A percentile compares a stretch with the other conserved stretches of the same genome.
Evolutionary conservation across 2,888 invertebrate species (phyloP).

Genomic region (Macrosiphum euphorbiae): DNA sequence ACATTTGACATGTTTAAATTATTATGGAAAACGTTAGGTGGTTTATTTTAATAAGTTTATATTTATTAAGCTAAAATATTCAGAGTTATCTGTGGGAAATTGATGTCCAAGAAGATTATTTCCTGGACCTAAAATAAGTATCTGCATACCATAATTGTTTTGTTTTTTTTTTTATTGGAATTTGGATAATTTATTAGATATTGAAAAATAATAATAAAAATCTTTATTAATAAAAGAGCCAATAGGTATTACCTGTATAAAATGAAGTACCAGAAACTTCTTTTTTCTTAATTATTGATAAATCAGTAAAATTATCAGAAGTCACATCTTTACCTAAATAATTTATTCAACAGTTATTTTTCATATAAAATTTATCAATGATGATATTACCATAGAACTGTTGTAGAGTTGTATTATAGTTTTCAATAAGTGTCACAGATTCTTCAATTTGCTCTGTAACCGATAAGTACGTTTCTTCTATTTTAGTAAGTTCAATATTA

Average conservation of each 20-base stretch:
- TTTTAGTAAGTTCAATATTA: not conserved
- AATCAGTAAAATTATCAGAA: not conserved
- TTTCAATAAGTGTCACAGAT: not conserved
- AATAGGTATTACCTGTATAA: not conserved
- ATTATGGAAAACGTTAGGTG: not conserved
- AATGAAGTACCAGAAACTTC: not conserved
- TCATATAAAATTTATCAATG: not conserved
- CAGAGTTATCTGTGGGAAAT: not conserved
- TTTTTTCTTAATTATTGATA: not conserved
- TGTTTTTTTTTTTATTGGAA: no score
- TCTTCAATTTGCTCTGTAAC: not conserved
- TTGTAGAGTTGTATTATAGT: not conserved
- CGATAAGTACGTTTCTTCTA: not conserved
- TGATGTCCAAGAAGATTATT: not conserved
- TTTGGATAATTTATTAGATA: not conserved
- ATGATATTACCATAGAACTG: not conserved
- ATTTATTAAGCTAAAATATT: not conserved
- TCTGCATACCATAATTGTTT: not conserved
- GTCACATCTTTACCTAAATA: not conserved
- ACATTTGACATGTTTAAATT: not conserved
- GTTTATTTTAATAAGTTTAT: not conserved
- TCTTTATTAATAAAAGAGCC: not conserved
- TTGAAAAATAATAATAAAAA: not conserved
- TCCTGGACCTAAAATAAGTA: not conserved
- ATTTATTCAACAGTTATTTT: not conserved